Evolutionary conservation across 1,140 invertebrate species (phyloP), one percentile per base, ranked within the genome.

Genomic region (Drosophila jambulina): DNA sequence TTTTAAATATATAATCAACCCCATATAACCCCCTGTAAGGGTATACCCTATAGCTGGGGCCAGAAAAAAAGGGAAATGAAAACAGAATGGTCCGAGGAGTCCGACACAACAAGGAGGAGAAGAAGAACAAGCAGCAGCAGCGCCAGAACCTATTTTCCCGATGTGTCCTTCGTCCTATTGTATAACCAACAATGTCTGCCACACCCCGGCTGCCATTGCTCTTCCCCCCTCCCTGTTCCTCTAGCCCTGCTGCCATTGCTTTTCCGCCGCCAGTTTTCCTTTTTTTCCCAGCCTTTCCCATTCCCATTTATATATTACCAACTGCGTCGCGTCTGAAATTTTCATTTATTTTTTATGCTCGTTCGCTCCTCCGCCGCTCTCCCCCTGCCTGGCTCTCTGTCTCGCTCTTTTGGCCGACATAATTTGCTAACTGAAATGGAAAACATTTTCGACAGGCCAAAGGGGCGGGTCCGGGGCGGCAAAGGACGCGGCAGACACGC

Each of bases 341-440:
- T 85, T 90, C 85, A 88, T 90, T 90, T 88, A 90, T 80, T 83
- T 68, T 71, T 71, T 77, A 60, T 80, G 69, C 74, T 62, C 38
- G 49, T 53, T 48, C 48, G 40, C n/a, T 62, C 56, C 38, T 27
- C 43, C 51, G 43, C 67, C 36, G 12, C 49, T 12, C 46, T 8
- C 19, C 21, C 10, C 27, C 32, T 17, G 42, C 9, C 65, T 8
- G 19, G 13, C 19, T 12, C 32, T 56, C 34, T 38, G 23, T 72
- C 70, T 72, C 70, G 72, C 75, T 72, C 69, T 68, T 77, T 88
- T 88, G 84, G 86, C 81, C 82, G 86, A 88, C 86, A 88, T 88
- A 90, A 88, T 88, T 88, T 88, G 85, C 85, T 85, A 91, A 91
- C 85, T 90, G 85, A 90, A 90, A 90, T 90, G 86, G 85, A 90